Percentiles rank a stretch among this genome's conserved stretches.
Evolutionary conservation across 2,888 invertebrate species (phyloP).

Genomic region (Syrista parreyssii): DNA sequence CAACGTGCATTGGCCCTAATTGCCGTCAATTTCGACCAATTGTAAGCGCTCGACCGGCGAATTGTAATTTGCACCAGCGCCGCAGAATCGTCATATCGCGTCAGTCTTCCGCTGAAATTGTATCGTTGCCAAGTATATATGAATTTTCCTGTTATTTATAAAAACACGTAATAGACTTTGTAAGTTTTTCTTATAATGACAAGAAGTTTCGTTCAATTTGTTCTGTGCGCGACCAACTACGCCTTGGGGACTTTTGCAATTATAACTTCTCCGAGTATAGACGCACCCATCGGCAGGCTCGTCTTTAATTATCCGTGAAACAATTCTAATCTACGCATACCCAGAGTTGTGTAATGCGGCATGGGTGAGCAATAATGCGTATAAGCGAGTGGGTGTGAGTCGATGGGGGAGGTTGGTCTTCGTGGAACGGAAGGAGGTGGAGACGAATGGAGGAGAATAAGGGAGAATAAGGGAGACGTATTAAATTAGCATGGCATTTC

Average conservation of each 20-base stretch:
- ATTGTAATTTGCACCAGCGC: slow-evolving; percentile 7
- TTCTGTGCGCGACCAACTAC: slow-evolving; percentile 3
- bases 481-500: slow-evolving; percentile 44
- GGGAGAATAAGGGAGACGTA: slow-evolving; percentile 22
- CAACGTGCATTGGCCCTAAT: slow-evolving; percentile 51
- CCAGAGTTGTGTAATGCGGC: not conserved
- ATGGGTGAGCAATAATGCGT: slow-evolving; percentile 1
- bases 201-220: not conserved
- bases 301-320: slow-evolving; percentile 53
- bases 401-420: slow-evolving; percentile 12
- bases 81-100: not conserved
- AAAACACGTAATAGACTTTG: not conserved
- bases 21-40: slow-evolving; percentile 59
- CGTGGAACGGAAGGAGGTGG: slow-evolving; percentile 27
- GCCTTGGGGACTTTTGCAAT: slow-evolving; percentile 6
- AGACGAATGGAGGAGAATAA: slow-evolving; percentile 14
- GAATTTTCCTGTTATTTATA: not conserved
- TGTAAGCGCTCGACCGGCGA: slow-evolving; percentile 24
- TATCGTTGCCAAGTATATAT: not conserved
- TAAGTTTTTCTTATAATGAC: not conserved
- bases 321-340: slow-evolving; percentile 46
- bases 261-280: slow-evolving; percentile 10
- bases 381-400: slow-evolving; percentile 9
- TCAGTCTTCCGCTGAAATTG: not conserved
- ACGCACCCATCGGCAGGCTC: slow-evolving; percentile 34